Conservation (phyloP, 53 echinoderm and acorn worm genomes). For the Pentamera pediparva region DNA sequence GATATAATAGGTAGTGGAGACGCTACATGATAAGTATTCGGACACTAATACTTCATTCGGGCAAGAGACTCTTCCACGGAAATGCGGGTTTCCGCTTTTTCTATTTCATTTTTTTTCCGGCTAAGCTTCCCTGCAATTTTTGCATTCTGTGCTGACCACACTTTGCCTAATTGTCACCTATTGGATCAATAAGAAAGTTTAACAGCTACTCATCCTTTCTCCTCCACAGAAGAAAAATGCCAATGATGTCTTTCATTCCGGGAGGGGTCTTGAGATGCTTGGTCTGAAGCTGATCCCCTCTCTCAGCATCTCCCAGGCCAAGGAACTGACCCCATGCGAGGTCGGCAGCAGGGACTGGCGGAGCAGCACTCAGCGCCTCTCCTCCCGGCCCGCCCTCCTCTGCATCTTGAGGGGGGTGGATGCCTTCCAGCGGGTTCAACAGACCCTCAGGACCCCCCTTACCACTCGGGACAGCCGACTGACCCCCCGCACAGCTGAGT, state of each 20-base stretch:
- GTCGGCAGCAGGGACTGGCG: constrained; percentile 90
- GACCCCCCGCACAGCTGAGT: neutral
- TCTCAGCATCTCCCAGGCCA: constrained; percentile 76
- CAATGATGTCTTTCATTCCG: neutral
- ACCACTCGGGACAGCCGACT: constrained; percentile 12
- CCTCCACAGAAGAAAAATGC: neutral
- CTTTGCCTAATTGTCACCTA: no score
- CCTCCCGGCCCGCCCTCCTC: constrained; percentile 73
- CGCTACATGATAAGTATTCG: no score
- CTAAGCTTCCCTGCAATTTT: no score
- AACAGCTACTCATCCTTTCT: neutral
- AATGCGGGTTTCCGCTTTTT: no score
- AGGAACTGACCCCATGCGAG: constrained; percentile 94
- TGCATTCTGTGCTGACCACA: no score
- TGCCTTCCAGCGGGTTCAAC: constrained; percentile 68
- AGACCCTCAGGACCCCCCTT: constrained; percentile 50
- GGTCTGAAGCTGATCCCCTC: constrained; percentile 88
- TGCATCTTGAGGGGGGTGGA: constrained; percentile 81
- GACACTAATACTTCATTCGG: no score
- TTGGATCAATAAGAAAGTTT: no score
- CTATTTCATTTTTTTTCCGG: no score
- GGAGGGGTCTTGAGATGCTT: constrained; percentile 76
- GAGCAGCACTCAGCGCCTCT: constrained; percentile 70
- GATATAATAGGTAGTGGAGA: no score
- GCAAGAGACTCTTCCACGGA: no score